Percentiles rank a stretch among this genome's conserved stretches.
Conservation (phyloP, 2,113 vertebrate species). For the Aphyosemion australe region DNA sequence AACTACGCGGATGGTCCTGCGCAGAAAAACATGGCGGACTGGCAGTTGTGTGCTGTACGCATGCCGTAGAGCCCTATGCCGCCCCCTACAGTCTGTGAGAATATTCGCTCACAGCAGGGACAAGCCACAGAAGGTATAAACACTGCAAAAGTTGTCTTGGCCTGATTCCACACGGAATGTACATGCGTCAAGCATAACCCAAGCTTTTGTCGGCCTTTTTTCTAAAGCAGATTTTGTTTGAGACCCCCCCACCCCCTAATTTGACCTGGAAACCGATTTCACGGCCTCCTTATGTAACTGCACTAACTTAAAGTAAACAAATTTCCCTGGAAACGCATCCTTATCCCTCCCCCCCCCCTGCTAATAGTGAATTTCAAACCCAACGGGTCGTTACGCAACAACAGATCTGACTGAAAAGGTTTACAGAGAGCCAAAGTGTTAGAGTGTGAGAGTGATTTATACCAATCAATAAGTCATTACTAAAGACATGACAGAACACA, state of each 20-base stretch:
- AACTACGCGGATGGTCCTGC: no score
- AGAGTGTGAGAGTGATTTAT: conserved; percentile 6
- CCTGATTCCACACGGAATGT: no score
- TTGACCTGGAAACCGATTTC: no score
- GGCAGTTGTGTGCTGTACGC: no score
- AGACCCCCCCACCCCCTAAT: not conserved
- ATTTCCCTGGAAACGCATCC: conserved; percentile 7
- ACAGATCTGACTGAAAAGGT: conserved; percentile 1
- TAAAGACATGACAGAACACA: conserved; percentile 9
- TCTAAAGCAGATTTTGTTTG: conserved; percentile 1
- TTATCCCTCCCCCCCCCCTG: not conserved
- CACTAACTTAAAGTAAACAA: conserved; percentile 25
- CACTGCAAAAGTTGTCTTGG: no score
- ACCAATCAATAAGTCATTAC: conserved; percentile 9
- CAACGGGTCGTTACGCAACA: not conserved
- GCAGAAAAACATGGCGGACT: no score
- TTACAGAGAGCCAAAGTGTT: not conserved
- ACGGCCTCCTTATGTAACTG: conserved; percentile 24
- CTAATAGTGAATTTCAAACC: not conserved
- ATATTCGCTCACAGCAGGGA: no score
- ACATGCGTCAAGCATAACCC: no score
- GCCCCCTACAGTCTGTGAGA: no score
- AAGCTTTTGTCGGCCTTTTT: no score
- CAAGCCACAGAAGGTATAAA: no score
- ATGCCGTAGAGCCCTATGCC: no score